phyloP scores from a whole-genome alignment of 2,113 vertebrate species.

The Triplophysa tibetana region DNA sequence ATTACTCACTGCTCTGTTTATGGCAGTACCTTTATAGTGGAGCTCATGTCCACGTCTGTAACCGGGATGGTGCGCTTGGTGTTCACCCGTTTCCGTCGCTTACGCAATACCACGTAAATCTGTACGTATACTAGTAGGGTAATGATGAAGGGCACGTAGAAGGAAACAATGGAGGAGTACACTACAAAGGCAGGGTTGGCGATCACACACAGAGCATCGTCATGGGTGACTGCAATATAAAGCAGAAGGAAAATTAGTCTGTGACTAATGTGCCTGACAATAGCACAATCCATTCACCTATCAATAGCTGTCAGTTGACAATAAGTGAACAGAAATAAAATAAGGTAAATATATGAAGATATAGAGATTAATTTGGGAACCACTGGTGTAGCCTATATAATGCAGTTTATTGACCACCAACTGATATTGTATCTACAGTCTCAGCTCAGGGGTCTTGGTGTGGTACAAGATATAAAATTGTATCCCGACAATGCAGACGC shows the following conservation, averaged over 20 bases:
- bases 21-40: constrained; percentile 69
- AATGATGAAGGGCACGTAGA: constrained; percentile 81
- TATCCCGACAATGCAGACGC: background rate
- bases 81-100: constrained; percentile 77
- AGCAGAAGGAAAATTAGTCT: constrained; percentile 38
- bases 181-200: constrained; percentile 80
- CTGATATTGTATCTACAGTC: too few relatives aligned
- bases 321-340: too few relatives aligned
- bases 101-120: constrained; percentile 78
- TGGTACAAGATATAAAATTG: background rate
- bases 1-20: background rate
- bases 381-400: too few relatives aligned
- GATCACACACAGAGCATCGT: constrained; percentile 75
- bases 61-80: constrained; percentile 67
- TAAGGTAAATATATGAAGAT: too few relatives aligned
- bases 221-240: constrained; percentile 70
- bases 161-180: constrained; percentile 81
- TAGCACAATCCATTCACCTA: background rate
- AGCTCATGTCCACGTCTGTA: constrained; percentile 56
- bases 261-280: background rate
- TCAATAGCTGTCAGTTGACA: too few relatives aligned
- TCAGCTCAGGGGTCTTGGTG: background rate
- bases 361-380: too few relatives aligned
- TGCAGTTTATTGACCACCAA: too few relatives aligned
- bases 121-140: constrained; percentile 80